Base-by-base conservation (phyloP, 2,113 vertebrate genomes). In the Genyomyrus donnyi region DNA sequence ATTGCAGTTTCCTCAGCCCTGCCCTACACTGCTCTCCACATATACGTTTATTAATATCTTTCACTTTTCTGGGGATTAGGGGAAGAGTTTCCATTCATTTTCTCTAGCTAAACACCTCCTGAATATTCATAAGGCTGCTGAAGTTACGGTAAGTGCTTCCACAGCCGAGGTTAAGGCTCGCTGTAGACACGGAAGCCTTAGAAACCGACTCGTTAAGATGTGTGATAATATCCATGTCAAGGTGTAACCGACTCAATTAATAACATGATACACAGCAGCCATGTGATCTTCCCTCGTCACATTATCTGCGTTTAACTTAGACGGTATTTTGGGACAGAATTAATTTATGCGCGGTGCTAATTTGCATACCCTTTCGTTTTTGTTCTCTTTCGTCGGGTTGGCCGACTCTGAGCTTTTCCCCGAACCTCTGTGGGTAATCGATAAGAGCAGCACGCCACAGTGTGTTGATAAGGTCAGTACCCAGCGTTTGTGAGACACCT, bases 401-500 rank as follows among this genome's bases (percentile, higher is more conserved):
- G 49, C 49, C 46, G 31, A 52, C 85, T 87, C 49, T 39, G 85
- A 53, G 49, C 21, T 53, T 35, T 21, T 53, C 49, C 70, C 70
- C 5, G 49, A 35, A 50, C 50, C 50, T 87, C 85, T 87, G 85
- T 35, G 50, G 85, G 49, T 87, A 53, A 53, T 87, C 42, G 39
- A 56, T 85, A 80, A 31, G 77, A 62, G 80, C 39, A 46, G 21
- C 31, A 31, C 53, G n/a, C 87, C 53, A 35, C 53, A 21, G 35
- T 46, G 56, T 88, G 87, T 66, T 88, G 87, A 88, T 88, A 88
- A 88, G 87, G 87, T 88, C 87, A 88, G 87, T 24, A 66, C 56
- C 53, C 39, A 88, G 94, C 95, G 93, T 96, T 96, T 95, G 95
- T 94, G 93, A 93, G 94, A 93, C 95, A 93, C 95, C 95, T 87